A percentile compares a stretch with the other conserved stretches of the same genome.
phyloP scores from a whole-genome alignment of 1,140 invertebrate genomes.

The Olivierus martensii region DNA sequence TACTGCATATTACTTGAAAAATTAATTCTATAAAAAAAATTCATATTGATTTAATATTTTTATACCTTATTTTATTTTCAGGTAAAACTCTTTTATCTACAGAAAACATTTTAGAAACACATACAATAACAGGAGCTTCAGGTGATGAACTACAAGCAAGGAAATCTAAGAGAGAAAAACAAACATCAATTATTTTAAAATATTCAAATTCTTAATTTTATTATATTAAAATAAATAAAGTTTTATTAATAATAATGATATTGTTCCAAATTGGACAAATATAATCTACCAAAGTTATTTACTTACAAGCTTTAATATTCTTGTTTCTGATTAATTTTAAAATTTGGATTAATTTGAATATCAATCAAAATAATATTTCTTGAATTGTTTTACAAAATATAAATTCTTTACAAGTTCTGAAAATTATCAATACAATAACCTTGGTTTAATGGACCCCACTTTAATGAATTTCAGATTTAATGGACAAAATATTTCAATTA shows the following conservation, averaged over 20 bases:
- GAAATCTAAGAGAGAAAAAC: constrained; percentile 40
- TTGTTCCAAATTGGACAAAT: neutral
- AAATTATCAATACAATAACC: no score
- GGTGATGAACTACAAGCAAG: constrained; percentile 46
- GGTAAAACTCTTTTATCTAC: constrained; percentile 42
- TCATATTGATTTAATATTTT: no score
- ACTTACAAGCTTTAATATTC: neutral
- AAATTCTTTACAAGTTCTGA: neutral
- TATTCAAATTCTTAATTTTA: neutral
- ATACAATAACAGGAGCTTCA: constrained; percentile 63
- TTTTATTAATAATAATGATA: neutral
- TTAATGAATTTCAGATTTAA: no score
- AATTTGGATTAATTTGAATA: neutral
- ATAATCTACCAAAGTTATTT: neutral
- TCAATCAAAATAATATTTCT: neutral
- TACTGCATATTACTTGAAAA: no score
- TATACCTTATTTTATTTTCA: constrained; percentile 41
- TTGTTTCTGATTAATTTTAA: neutral
- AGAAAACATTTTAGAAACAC: constrained; percentile 91
- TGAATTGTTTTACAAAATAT: neutral
- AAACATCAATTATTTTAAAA: neutral
- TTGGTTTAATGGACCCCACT: no score
- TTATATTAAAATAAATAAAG: neutral
- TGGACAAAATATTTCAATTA: no score
- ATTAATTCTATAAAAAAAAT: no score